Conservation (phyloP, 2,888 invertebrate genomes). For the Cecidostiba fungosa region DNA sequence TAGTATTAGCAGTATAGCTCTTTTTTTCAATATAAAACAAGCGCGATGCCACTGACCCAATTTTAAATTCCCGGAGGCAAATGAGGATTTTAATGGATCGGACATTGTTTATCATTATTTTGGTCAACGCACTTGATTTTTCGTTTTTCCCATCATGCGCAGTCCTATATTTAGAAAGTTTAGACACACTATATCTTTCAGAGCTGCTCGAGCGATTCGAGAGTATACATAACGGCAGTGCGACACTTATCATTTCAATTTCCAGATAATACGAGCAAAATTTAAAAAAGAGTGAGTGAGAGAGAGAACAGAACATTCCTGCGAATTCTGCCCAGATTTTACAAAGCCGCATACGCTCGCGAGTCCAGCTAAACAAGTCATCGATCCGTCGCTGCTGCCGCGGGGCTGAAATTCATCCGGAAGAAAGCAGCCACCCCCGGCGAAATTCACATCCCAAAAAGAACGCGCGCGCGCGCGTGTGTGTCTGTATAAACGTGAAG, state of each 20-base stretch:
- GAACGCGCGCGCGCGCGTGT: not conserved
- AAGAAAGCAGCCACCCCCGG: constrained; percentile 3
- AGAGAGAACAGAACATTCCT: not conserved
- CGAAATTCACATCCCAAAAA: not conserved
- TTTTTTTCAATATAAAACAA: not conserved
- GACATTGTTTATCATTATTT: no score
- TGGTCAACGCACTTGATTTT: not conserved
- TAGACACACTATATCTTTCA: not conserved
- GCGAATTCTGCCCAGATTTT: not conserved
- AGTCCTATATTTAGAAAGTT: not conserved
- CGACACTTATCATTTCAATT: not conserved
- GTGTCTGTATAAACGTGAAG: no score
- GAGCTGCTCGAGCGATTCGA: not conserved
- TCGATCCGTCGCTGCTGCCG: constrained; percentile 35
- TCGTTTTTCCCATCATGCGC: not conserved
- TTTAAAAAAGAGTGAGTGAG: not conserved
- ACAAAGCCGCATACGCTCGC: not conserved
- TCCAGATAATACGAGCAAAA: not conserved
- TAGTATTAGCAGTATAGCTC: not conserved
- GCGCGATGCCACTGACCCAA: not conserved
- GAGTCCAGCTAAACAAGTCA: constrained; percentile 37
- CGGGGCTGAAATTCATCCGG: constrained; percentile 17
- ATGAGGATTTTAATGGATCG: no score
- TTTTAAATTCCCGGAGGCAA: not conserved
- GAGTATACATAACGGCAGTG: no score